Base-by-base conservation (phyloP, 1,140 invertebrate species). In the Argopecten irradians region DNA sequence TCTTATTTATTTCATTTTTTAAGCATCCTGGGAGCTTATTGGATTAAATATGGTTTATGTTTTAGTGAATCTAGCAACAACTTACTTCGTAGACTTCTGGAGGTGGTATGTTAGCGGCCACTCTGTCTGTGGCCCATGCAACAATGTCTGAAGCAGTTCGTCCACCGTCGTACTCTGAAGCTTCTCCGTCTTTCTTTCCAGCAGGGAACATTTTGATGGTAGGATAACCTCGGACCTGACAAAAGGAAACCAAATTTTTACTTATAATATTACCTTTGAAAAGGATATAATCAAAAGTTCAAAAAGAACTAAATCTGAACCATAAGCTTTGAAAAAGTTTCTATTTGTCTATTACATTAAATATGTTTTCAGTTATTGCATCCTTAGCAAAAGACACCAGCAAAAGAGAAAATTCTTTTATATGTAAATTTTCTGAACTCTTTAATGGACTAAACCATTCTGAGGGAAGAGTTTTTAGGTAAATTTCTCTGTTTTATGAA, bases 141-240 rank as follows among this genome's bases (percentile, higher is more conserved):
- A 99, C 97, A 93, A 99, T 99, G 92, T 99, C 99, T 82, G 95
- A 90, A 9, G 97, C 96, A 0, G 98, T 98, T 87, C 99, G 96
- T n/a, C 98, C 99, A 35, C 99, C 99, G 94, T 97, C 96, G 94
- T 97, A 97, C 14, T 97, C 97, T 88, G 95, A 92, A 84, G 98
- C 98, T 89, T 97, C 96, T 96, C 97, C 97, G 87, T 97, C 96
- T 95, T 98, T 98, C 90, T 97, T 97, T 86, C 98, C 98, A 39
- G 97, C 96, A 0, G 97, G 96, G 96, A 99, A 99, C 94, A 97
- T 97, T 96, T 99, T 99, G 90, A 99, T 99, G 13, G 99, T 99
- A 14, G 99, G 99, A 96, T 99, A 99, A 0, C 99, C 99, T 92
- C 97, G 97, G 43, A 99, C 97, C 95, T 96, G 86, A 13, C n/a